These are phyloP conservation scores for Calliopsis andreniformis DNA, from an alignment of 1,140 invertebrate genomes.

Conservation along the genomic window DNA sequence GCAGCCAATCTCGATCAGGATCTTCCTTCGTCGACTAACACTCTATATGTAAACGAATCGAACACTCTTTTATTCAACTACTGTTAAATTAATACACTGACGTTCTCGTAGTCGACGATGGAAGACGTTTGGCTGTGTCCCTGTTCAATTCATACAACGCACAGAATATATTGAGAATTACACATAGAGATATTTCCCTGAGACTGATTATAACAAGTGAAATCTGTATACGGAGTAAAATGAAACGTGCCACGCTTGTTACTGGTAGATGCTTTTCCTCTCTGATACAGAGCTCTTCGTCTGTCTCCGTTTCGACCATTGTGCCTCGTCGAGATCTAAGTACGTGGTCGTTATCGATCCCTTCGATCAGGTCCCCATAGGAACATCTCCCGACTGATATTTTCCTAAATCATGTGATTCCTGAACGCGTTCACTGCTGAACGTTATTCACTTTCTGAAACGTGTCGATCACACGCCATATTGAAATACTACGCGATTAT, in stretches of 20 bases:
- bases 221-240: slow-evolving; percentile 58
- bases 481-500: too few species aligned
- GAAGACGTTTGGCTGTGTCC: slow-evolving; percentile 44
- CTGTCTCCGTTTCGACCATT: neutral
- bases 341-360: neutral
- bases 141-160: slow-evolving; percentile 59
- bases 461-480: neutral
- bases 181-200: slow-evolving; percentile 77
- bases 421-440: slow-evolving; percentile 32
- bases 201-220: slow-evolving; percentile 78
- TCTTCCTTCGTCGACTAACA: neutral
- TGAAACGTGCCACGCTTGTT: slow-evolving; percentile 38
- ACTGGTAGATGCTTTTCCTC: slow-evolving; percentile 11
- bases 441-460: neutral
- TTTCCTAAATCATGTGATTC: neutral
- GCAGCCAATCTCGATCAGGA: neutral
- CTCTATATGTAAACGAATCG: slow-evolving; percentile 1
- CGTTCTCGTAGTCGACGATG: neutral
- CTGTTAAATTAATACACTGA: neutral
- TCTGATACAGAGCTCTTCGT: slow-evolving; percentile 5
- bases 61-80: slow-evolving; percentile 11
- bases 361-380: neutral
- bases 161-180: slow-evolving; percentile 70
- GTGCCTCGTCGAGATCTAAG: neutral
- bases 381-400: neutral